These are phyloP conservation scores for Diabrotica virgifera DNA, from an alignment of 1,140 invertebrate species.

Conservation along the genomic window DNA sequence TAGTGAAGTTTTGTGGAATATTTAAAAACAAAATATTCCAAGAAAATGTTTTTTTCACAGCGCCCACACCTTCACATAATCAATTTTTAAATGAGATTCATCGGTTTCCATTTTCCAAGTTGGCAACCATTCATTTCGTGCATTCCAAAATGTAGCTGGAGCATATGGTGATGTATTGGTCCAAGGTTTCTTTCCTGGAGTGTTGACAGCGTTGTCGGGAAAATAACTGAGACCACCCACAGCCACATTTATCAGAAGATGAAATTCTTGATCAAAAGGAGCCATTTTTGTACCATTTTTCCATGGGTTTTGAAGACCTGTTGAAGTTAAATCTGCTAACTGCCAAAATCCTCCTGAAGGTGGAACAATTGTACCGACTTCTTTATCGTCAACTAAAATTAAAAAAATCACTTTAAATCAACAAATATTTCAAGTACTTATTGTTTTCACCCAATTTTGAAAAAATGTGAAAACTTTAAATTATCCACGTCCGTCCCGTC, in stretches of 20 bases:
- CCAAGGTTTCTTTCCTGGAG: constrained; percentile 51
- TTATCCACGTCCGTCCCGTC: too few species aligned
- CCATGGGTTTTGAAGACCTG: constrained; percentile 44
- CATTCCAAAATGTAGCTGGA: constrained; percentile 51
- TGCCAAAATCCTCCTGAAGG: constrained; percentile 29
- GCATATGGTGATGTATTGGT: constrained; percentile 40
- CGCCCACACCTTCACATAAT: constrained; percentile 58
- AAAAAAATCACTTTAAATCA: too few species aligned
- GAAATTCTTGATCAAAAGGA: constrained; percentile 62
- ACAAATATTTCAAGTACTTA: too few species aligned
- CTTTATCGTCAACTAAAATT: constrained; percentile 27
- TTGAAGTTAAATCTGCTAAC: constrained; percentile 21
- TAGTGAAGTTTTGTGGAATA: background rate
- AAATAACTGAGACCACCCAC: constrained; percentile 49
- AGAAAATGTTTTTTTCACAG: constrained; percentile 43
- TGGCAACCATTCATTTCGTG: constrained; percentile 48
- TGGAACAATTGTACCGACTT: constrained; percentile 26
- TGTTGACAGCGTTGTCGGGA: constrained; percentile 46
- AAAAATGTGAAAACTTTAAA: too few species aligned
- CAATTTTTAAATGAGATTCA: constrained; percentile 56
- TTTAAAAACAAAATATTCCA: background rate
- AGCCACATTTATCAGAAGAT: constrained; percentile 58
- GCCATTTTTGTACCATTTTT: constrained; percentile 48
- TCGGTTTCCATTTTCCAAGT: constrained; percentile 50
- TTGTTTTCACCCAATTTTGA: too few species aligned